A percentile compares a stretch with the other conserved stretches of the same genome.
These are phyloP conservation scores for Sternarchorhynchus goeldii DNA, from an alignment of 2,797 vertebrate species.

Conservation along the genomic window DNA sequence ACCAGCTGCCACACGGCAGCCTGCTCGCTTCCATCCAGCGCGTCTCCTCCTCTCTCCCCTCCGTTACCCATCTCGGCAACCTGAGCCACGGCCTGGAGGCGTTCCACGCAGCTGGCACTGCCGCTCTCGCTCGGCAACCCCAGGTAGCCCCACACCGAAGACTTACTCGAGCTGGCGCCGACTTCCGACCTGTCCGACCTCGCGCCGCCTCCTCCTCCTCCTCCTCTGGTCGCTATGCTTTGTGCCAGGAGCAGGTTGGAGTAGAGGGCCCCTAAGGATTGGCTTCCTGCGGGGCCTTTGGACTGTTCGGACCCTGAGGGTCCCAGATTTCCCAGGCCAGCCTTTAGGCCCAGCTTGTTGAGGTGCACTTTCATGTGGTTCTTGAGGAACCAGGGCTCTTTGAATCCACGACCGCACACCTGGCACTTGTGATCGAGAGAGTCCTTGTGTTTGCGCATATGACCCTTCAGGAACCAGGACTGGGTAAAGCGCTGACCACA, in stretches of 20 bases:
- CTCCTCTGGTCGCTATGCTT: slow-evolving; percentile 51
- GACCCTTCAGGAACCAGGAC: slow-evolving; percentile 94
- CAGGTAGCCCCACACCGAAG: slow-evolving; percentile 82
- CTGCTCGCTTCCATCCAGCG: slow-evolving; percentile 68
- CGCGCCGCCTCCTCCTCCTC: slow-evolving; percentile 57
- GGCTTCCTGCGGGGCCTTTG: slow-evolving; percentile 69
- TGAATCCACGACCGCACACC: slow-evolving; percentile 92
- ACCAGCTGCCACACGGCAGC: slow-evolving; percentile 82
- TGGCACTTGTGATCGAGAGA: slow-evolving; percentile 93
- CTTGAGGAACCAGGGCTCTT: slow-evolving; percentile 95
- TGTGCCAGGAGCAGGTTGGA: slow-evolving; percentile 84
- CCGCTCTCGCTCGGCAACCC: slow-evolving; percentile 78
- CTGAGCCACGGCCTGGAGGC: slow-evolving; percentile 84
- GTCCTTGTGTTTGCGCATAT: slow-evolving; percentile 95
- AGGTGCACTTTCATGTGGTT: slow-evolving; percentile 97
- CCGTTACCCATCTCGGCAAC: slow-evolving; percentile 78
- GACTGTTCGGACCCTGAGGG: slow-evolving; percentile 68
- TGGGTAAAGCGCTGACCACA: slow-evolving; percentile 93
- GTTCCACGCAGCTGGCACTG: slow-evolving; percentile 82
- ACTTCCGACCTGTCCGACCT: slow-evolving; percentile 61
- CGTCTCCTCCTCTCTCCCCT: slow-evolving; percentile 59
- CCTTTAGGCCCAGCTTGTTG: slow-evolving; percentile 87
- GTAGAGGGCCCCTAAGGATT: slow-evolving; percentile 85
- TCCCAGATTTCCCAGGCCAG: slow-evolving; percentile 70
- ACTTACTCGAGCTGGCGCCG: slow-evolving; percentile 71